These are phyloP conservation scores for Eulemur rubriventer DNA, from an alignment of 2,797 vertebrate species.

Conservation along the genomic window DNA sequence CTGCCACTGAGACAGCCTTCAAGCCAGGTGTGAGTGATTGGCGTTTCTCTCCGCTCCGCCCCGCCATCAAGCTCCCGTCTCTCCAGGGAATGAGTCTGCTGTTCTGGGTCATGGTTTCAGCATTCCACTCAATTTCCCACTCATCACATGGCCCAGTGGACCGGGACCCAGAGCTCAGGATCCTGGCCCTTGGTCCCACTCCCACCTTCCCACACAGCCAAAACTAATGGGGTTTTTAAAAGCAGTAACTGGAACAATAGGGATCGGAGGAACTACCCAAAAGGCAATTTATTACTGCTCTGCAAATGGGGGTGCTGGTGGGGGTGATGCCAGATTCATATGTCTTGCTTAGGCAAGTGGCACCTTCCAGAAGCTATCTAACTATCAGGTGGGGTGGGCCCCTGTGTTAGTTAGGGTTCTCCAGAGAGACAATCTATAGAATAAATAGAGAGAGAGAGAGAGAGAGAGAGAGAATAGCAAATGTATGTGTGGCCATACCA, in stretches of 20 bases:
- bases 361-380: background rate
- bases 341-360: background rate
- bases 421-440: background rate
- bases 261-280: background rate
- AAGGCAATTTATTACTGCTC: background rate
- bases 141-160: slow-evolving; percentile 67
- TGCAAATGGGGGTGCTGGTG: background rate
- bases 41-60: background rate
- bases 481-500: background rate
- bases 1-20: background rate
- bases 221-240: slow-evolving; percentile 30
- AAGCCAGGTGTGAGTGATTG: background rate
- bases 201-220: background rate
- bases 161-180: background rate
- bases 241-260: background rate
- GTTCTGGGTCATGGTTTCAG: slow-evolving; percentile 67
- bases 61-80: background rate
- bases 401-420: background rate
- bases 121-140: slow-evolving; percentile 65
- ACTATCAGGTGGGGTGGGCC: background rate
- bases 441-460: background rate
- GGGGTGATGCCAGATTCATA: background rate
- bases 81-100: background rate
- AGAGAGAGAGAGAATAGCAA: background rate
- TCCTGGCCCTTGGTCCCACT: background rate